Evolutionary conservation across 1,140 invertebrate genomes (phyloP).

Genomic region (Conus betulinus): DNA sequence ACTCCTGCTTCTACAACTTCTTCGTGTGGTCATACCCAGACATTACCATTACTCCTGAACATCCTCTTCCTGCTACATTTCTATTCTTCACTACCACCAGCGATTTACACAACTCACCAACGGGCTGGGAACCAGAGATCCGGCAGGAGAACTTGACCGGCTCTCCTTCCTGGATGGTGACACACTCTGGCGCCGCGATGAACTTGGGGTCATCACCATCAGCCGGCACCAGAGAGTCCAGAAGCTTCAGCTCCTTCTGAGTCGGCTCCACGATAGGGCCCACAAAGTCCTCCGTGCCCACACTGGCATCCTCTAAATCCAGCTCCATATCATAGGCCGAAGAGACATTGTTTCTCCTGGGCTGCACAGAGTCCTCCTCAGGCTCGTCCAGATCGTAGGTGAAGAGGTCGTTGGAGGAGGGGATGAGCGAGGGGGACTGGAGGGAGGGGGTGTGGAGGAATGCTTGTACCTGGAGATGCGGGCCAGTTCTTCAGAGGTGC

Average conservation of each 20-base stretch:
- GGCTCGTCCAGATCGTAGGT: conserved; percentile 40
- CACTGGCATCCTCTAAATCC: conserved; percentile 25
- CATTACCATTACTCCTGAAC: background rate
- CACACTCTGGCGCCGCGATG: conserved; percentile 63
- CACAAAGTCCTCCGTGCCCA: conserved; percentile 24
- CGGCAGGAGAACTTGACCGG: conserved; percentile 64
- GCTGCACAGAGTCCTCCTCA: background rate
- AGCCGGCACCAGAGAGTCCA: conserved; percentile 60
- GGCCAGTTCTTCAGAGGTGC: conserved; percentile 64
- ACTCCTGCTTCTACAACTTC: too few species aligned
- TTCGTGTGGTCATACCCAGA: too few species aligned
- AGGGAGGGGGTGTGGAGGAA: background rate
- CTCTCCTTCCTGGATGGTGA: conserved; percentile 67
- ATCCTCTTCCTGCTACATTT: background rate
- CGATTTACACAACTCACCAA: conserved; percentile 56
- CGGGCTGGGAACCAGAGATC: conserved; percentile 64
- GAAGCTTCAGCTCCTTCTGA: conserved; percentile 52
- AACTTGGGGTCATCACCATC: conserved; percentile 68
- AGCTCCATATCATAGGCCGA: background rate
- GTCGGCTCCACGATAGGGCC: conserved; percentile 47
- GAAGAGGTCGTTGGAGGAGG: conserved; percentile 36
- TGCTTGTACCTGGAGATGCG: conserved; percentile 46
- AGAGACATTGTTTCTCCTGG: background rate
- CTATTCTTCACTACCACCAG: background rate
- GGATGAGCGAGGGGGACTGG: conserved; percentile 30